Percentiles rank a stretch among this genome's conserved stretches.
Conservation (phyloP, 2,113 vertebrate genomes). For the Oreochromis aureus region DNA sequence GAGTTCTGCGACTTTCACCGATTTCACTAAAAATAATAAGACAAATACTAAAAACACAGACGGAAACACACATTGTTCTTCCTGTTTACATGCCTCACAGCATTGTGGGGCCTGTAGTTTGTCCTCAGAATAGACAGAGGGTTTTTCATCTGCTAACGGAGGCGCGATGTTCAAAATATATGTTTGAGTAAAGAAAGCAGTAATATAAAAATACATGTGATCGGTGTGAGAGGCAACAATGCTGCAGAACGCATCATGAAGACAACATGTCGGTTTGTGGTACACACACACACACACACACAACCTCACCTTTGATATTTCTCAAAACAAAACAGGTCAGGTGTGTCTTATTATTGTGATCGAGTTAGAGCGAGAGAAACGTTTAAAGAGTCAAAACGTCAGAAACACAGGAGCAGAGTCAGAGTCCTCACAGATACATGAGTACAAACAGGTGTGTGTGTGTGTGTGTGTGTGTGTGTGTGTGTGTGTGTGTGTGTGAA, state of each 20-base stretch:
- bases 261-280: neutral
- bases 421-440: neutral
- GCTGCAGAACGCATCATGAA: neutral
- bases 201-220: neutral
- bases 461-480: neutral
- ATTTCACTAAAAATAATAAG: neutral
- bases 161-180: neutral
- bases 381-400: neutral
- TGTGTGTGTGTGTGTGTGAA: neutral
- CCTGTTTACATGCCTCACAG: neutral
- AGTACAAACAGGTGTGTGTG: neutral
- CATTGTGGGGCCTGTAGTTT: neutral
- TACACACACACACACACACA: neutral
- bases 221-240: neutral
- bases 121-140: neutral
- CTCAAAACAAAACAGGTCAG: neutral
- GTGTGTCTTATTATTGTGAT: neutral
- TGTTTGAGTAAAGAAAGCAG: neutral
- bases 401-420: neutral
- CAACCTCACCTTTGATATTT: rapidly evolving
- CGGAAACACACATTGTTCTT: neutral
- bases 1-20: neutral
- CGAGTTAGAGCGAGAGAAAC: neutral
- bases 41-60: neutral
- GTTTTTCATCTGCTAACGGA: rapidly evolving